Base-by-base conservation (phyloP, 2,888 invertebrate species). In the Heteromyza rotundicornis region DNA sequence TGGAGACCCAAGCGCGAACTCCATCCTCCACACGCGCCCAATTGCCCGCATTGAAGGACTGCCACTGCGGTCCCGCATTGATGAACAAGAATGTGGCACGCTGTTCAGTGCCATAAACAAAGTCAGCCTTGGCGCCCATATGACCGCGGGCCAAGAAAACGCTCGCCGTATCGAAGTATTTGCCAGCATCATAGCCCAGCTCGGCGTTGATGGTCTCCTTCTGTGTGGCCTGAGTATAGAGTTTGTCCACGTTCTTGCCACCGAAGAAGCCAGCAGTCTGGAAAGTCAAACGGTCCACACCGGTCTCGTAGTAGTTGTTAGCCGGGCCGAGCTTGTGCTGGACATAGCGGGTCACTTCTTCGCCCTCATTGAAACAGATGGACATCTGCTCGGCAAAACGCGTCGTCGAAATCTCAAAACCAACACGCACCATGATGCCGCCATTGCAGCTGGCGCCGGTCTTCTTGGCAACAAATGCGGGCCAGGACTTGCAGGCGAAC, bases 41-140 rank as follows among this genome's bases (percentile, higher is more conserved):
- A 70, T 89, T 89, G 24, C 85, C 85, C 1, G 82, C 86, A 70
- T 89, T 89, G 71, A 89, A 87, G 1, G 81, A 82, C 70, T 86
- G 85, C 87, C 87, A 87, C 63, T 87, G 87, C 0, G 87, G 87
- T 0, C 85, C 85, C 0, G 81, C 84, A 69, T 88, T 88, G 7
- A 86, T 79, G 69, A 85, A 87, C 63, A 85, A 84, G 76, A 85
- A 87, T 1, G 87, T 86, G 1, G 85, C 84, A 19, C 82, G 79
- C 65, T 87, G 87, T 65, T 86, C 84, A 1, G 80, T 70, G 1
- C 81, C 84, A 67, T 84, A 86, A 10, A 86, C 81, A 57, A 85
- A 85, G 74, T 88, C 87, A 0, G 83, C 83, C 69, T 85, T 86
- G 2, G 87, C 85, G 0, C 83, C 82, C 22, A 87, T 71, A 71